Evolutionary conservation across 92 coral and sea anemone genomes (phyloP), one percentile per base, ranked within the genome.

Genomic region (Bergia sp.): DNA sequence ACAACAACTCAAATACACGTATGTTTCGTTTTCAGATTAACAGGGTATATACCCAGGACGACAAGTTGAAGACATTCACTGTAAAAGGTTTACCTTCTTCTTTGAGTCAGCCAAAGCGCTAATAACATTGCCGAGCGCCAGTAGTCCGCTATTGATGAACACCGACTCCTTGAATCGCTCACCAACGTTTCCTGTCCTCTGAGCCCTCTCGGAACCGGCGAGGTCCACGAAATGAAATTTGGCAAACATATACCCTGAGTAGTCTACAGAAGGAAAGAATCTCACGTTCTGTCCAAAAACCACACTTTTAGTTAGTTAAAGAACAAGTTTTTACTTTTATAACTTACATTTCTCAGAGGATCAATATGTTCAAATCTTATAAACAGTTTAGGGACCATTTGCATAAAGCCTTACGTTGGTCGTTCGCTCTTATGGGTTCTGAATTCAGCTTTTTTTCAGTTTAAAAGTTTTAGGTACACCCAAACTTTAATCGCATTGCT

Each of bases 141-240:
- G 89, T 57, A 97, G 85, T 5, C 99, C 99, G 65, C 95, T 95
- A 93, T 97, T 97, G 58, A 97, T 97, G 88, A 91, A 93, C 43
- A 97, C 97, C 76, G 98, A 95, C 89, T 97, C 99, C 66, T 97
- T 97, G 84, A 97, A 97, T 58, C 99, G 86, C 88, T 97, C 99
- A 4, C 99, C 99, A 57, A 97, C 99, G 88, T 97, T 97, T 2
- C 99, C 99, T 20, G 99, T 97, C 42, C 99, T 91, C 89, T 95
- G 94, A 0, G 95, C 99, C 21, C 98, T 86, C 88, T 97, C 99
- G 8, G 99, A 97, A 16, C 99, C 99, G 83, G 99, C 99, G 81
- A 97, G 92, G 73, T 97, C 99, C 18, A 97, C 99, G 80, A 97
- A 94, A 74, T 97, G 99, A n/a, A 97, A 97, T 90, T 97, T 97